Conservation (phyloP, 2,888 invertebrate genomes). For the Fragum fragum region DNA sequence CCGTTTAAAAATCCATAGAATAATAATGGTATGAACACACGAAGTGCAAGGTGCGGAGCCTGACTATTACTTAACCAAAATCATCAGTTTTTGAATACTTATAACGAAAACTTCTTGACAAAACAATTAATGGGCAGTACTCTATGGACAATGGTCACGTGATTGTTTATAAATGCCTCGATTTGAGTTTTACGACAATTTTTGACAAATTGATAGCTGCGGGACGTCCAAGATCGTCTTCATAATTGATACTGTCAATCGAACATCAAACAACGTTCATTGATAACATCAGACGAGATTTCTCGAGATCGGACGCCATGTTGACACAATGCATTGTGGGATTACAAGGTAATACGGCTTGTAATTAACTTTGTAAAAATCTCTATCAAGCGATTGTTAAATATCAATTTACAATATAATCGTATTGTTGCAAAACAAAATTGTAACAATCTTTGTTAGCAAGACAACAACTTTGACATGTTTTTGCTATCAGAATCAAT, state of each 20-base stretch:
- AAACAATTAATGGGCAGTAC: slow-evolving; percentile 42
- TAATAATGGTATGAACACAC: too few relatives aligned
- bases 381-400: slow-evolving; percentile 22
- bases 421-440: neutral
- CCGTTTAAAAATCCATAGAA: too few relatives aligned
- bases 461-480: neutral
- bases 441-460: neutral
- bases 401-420: slow-evolving; percentile 21
- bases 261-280: slow-evolving; percentile 9
- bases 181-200: slow-evolving; percentile 54
- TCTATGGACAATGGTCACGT: slow-evolving; percentile 43
- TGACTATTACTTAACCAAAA: slow-evolving; percentile 12
- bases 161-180: slow-evolving; percentile 49
- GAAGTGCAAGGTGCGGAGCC: neutral
- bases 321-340: slow-evolving; percentile 25
- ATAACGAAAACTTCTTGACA: slow-evolving; percentile 30
- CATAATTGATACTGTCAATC: slow-evolving; percentile 39
- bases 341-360: slow-evolving; percentile 24
- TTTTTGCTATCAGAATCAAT: neutral
- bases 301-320: slow-evolving; percentile 14
- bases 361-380: slow-evolving; percentile 26
- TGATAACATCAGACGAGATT: slow-evolving; percentile 24
- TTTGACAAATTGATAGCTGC: slow-evolving; percentile 58
- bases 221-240: slow-evolving; percentile 33
- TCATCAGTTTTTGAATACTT: neutral